Percentiles rank a stretch among this genome's conserved stretches.
Evolutionary conservation across 1,140 invertebrate species (phyloP).

Genomic region (Elysia chlorotica): DNA sequence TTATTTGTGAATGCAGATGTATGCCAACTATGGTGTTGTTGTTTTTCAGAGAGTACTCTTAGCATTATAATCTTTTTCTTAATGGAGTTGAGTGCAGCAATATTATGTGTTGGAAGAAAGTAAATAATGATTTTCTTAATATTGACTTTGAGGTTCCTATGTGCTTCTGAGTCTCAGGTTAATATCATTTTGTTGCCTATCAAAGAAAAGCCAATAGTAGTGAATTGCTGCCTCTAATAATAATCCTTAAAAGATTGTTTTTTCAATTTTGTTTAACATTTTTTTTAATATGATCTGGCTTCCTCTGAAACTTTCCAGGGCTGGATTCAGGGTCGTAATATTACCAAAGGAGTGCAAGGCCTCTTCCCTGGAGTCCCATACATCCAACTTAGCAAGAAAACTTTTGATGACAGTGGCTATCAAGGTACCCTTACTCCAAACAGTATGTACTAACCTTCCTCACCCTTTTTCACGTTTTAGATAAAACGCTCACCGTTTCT

Average conservation of each 20-base stretch:
- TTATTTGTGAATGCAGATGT: background rate
- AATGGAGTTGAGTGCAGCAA: background rate
- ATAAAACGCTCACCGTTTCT: too few species aligned
- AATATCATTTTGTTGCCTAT: background rate
- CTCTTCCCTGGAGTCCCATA: constrained; percentile 28
- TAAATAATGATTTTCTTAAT: background rate
- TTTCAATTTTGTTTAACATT: background rate
- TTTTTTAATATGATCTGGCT: background rate
- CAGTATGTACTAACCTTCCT: constrained; percentile 14
- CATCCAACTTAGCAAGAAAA: constrained; percentile 16
- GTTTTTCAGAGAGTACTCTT: background rate
- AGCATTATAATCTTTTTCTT: background rate
- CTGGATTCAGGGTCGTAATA: constrained; percentile 28
- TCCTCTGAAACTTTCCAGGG: constrained; percentile 15
- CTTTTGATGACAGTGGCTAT: constrained; percentile 19
- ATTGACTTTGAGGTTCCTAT: background rate
- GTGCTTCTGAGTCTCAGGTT: background rate
- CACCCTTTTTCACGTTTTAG: too few species aligned
- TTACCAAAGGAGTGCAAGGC: constrained; percentile 22
- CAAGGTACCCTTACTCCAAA: constrained; percentile 15
- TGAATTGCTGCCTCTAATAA: background rate
- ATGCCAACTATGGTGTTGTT: background rate
- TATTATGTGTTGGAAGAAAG: background rate
- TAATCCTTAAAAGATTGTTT: background rate
- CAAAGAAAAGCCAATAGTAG: background rate